phyloP scores from a whole-genome alignment of 92 coral and sea anemone species.

The Diadumene lineata region DNA sequence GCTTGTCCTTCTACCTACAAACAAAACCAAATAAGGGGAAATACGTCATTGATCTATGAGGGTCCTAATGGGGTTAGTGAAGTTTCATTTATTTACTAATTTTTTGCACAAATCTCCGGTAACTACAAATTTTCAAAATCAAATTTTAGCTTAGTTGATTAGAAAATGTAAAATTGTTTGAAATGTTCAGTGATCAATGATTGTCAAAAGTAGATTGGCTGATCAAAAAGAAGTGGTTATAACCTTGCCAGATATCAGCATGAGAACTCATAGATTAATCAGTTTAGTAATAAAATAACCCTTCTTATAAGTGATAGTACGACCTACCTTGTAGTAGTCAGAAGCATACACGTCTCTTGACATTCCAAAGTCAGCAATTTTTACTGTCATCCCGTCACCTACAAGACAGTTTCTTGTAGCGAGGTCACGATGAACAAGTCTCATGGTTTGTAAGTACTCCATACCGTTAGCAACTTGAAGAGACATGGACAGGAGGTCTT shows the following conservation, averaged over 20 bases:
- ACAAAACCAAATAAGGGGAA: too few species aligned
- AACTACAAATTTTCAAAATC: too few species aligned
- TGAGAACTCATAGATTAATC: not conserved
- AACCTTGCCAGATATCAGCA: too few species aligned
- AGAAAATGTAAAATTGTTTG: too few species aligned
- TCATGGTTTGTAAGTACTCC: constrained; percentile 77
- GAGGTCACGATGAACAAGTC: constrained; percentile 85
- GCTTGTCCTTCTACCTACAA: constrained; percentile 89
- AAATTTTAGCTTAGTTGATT: too few species aligned
- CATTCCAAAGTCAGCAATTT: constrained; percentile 91
- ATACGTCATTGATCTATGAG: too few species aligned
- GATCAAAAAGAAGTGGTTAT: too few species aligned
- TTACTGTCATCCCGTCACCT: constrained; percentile 59
- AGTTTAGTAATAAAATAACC: not conserved
- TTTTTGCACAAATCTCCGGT: too few species aligned
- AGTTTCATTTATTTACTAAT: too few species aligned
- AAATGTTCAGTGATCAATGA: too few species aligned
- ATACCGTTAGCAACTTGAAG: constrained; percentile 76
- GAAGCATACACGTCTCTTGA: constrained; percentile 86
- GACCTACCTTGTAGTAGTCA: constrained; percentile 56
- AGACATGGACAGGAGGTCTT: constrained; percentile 58
- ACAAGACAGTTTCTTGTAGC: constrained; percentile 83
- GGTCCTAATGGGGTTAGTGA: too few species aligned
- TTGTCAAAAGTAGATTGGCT: too few species aligned
- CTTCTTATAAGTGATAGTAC: not conserved